phyloP scores from a whole-genome alignment of 2,888 invertebrate species.

The Conomelus anceps region DNA sequence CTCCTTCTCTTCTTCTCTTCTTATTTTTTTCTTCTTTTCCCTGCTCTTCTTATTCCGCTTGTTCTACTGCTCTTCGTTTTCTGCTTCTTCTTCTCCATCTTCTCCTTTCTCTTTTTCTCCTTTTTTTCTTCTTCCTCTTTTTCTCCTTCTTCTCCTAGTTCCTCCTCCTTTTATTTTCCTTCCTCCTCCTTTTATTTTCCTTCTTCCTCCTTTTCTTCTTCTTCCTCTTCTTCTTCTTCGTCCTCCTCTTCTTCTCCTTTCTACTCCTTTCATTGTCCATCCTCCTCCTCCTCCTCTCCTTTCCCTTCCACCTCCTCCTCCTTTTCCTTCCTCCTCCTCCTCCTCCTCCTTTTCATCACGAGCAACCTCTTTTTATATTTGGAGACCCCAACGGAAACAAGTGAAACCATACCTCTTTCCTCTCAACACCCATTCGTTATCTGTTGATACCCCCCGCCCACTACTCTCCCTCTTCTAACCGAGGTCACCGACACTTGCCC shows the following conservation, averaged over 20 bases:
- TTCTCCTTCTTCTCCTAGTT: no score
- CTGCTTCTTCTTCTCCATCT: not conserved
- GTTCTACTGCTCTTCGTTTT: not conserved
- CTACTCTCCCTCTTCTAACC: not conserved
- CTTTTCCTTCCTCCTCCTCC: no score
- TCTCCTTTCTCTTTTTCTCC: not conserved
- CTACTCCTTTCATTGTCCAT: not conserved
- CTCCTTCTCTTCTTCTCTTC: not conserved
- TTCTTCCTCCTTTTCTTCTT: not conserved
- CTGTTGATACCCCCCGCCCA: not conserved
- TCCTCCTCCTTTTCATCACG: no score
- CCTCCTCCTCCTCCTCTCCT: not conserved
- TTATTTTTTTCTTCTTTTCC: not conserved
- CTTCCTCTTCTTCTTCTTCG: not conserved
- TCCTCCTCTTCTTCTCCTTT: not conserved
- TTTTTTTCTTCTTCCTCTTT: no score
- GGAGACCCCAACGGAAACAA: no score
- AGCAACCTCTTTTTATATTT: no score
- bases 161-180: not conserved
- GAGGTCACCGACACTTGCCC: not conserved
- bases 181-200: not conserved
- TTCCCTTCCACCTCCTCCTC: not conserved
- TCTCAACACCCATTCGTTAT: no score
- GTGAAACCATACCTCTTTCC: no score
- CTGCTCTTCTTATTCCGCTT: not conserved